A percentile compares a stretch with the other conserved stretches of the same genome.
Conservation (phyloP, 2,888 invertebrate genomes). For the Bruchidius siliquastri region DNA sequence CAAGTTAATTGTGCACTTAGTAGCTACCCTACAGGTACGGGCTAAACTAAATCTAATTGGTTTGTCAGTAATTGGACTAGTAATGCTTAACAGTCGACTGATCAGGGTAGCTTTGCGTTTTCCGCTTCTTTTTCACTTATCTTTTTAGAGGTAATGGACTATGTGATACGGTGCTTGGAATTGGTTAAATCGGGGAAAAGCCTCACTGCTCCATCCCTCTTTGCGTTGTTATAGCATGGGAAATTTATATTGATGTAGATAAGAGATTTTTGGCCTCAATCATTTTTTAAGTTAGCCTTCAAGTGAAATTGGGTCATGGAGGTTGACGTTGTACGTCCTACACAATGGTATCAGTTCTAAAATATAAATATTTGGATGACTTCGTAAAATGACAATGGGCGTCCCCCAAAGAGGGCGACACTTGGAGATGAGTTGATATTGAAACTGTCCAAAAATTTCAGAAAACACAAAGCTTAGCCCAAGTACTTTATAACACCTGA, state of each 20-base stretch:
- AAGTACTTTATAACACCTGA: too few relatives aligned
- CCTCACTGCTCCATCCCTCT: neutral
- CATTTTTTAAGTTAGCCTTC: too few relatives aligned
- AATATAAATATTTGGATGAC: too few relatives aligned
- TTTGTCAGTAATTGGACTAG: conserved; percentile 31
- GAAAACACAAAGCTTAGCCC: too few relatives aligned
- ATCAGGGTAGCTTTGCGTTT: conserved; percentile 29
- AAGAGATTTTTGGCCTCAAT: too few relatives aligned
- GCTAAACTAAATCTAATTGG: conserved; percentile 29
- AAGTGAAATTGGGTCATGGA: too few relatives aligned
- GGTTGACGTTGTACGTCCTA: too few relatives aligned
- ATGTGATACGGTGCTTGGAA: conserved; percentile 26
- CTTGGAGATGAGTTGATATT: too few relatives aligned
- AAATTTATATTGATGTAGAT: neutral
- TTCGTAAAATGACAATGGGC: too few relatives aligned
- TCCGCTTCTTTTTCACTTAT: conserved; percentile 29
- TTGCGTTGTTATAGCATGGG: neutral
- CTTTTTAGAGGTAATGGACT: conserved; percentile 28
- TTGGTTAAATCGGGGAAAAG: conserved; percentile 20
- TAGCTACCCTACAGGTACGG: neutral
- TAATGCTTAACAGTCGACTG: conserved; percentile 28
- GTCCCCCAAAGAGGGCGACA: too few relatives aligned
- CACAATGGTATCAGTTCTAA: too few relatives aligned
- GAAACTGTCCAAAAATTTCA: too few relatives aligned
- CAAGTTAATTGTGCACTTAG: neutral